Conservation (phyloP, 2,113 vertebrate genomes). For the Entelurus aequoreus region DNA sequence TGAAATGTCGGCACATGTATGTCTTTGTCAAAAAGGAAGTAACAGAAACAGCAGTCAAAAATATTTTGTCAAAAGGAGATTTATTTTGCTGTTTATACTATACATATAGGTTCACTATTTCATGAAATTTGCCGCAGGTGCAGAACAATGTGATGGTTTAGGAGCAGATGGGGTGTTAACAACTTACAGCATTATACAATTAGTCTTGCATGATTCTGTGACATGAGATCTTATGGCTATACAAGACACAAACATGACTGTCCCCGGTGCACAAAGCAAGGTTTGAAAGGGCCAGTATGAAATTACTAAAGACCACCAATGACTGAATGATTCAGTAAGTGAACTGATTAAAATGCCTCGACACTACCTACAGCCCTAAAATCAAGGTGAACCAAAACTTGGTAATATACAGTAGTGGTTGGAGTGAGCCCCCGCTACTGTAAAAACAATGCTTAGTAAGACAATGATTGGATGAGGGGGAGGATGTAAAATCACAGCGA, state of each 20-base stretch:
- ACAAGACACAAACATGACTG: no score
- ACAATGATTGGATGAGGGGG: constrained; percentile 53
- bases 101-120: neutral
- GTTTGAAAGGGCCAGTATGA: no score
- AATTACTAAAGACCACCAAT: no score
- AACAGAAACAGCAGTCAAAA: neutral
- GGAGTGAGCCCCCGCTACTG: constrained; percentile 1
- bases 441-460: constrained; percentile 29
- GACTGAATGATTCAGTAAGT: no score
- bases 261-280: no score
- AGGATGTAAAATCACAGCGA: constrained; percentile 47
- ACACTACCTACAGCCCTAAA: no score
- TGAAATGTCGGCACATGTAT: constrained; percentile 13
- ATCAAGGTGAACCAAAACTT: no score
- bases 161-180: neutral
- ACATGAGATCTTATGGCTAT: no score
- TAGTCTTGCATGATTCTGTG: no score
- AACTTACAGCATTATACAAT: no score
- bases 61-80: neutral
- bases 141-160: neutral
- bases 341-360: no score
- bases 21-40: constrained; percentile 1
- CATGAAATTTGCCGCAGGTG: neutral
- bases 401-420: no score
- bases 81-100: neutral